Evolutionary conservation across 2,888 invertebrate species (phyloP), one percentile per base, ranked within the genome.

Genomic region (Chrysolina americana): DNA sequence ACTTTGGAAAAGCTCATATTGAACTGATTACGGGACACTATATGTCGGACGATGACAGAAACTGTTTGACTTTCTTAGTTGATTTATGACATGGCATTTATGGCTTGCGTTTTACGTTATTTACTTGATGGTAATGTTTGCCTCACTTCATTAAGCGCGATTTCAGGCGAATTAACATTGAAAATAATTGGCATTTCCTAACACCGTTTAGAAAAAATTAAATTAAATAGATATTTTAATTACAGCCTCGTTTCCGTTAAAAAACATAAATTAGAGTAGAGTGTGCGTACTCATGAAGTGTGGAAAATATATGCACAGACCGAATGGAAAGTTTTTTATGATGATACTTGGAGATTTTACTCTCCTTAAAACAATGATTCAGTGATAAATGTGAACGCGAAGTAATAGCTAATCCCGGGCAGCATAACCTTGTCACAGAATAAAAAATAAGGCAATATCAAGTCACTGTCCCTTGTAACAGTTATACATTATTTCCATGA

Each of bases 161-260:
- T 53, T 68, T 53, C 41, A 68, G 66, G 19, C 53, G 28, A 56
- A 68, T 68, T 36, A 53, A 53, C 53, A 50, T 53, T 53, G 53
- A 19, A 53, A 68, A 53, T 68, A 68, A 68, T 68, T 68, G 53
- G 53, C 50, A 56, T 53, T 44, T 68, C 68, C 68, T 68, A 68
- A 68, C 41, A 50, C 36, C 41, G 56, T 68, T 36, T n/a, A 28
- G 11, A 68, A 56, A 50, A 21, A 21, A 48, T 17, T 3, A 17
- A n/a, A 68, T 53, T 50, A 41, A 68, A 53, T 36, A 17, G 13
- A 15, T 41, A 53, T 68, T 68, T 53, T 53, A 53, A 68, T 68
- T 68, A n/a, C 36, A 5, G 68, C 9, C 41, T 68, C 53, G 41
- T 68, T 68, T 68, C 68, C 68, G 56, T 56, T 68, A 19, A 44